A percentile compares a stretch with the other conserved stretches of the same genome.
These are phyloP conservation scores for Phymorhynchus buccinoides DNA, from an alignment of 1,140 invertebrate species.

Conservation along the genomic window DNA sequence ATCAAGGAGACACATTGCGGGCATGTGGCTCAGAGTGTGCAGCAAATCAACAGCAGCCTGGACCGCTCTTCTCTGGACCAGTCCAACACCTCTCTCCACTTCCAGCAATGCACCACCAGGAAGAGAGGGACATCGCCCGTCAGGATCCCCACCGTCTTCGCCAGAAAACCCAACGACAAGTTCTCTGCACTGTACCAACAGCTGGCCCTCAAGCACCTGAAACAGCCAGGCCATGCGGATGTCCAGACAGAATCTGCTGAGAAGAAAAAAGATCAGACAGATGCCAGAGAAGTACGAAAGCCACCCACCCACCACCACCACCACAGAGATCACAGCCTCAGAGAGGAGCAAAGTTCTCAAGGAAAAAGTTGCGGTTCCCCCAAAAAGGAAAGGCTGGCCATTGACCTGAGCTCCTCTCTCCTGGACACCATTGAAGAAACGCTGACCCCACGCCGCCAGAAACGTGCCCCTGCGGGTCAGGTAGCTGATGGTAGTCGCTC, in stretches of 20 bases:
- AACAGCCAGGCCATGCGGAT: neutral
- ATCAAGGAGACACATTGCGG: conserved; percentile 58
- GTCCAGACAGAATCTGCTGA: neutral
- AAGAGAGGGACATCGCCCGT: conserved; percentile 59
- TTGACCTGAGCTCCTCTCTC: conserved; percentile 51
- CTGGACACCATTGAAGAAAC: conserved; percentile 54
- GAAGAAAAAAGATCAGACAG: conserved; percentile 1
- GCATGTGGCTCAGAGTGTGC: conserved; percentile 56
- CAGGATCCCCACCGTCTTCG: conserved; percentile 65
- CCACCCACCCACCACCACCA: conserved; percentile 18
- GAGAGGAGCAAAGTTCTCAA: neutral
- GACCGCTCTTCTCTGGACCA: conserved; percentile 44
- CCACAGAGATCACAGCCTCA: neutral
- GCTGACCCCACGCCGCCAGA: conserved; percentile 45
- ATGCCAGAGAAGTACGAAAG: neutral
- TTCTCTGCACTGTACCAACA: conserved; percentile 44
- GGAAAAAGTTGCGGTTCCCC: neutral
- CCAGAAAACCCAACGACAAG: conserved; percentile 48
- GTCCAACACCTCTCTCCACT: conserved; percentile 56
- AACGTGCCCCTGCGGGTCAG: neutral
- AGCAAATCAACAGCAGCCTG: conserved; percentile 51
- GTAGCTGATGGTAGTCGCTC: conserved; percentile 34
- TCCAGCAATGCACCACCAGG: conserved; percentile 54
- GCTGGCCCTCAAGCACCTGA: conserved; percentile 28
- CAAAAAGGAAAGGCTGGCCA: neutral